These are phyloP conservation scores for Microctonus hyperodae DNA, from an alignment of 2,888 invertebrate genomes.

Conservation along the genomic window DNA sequence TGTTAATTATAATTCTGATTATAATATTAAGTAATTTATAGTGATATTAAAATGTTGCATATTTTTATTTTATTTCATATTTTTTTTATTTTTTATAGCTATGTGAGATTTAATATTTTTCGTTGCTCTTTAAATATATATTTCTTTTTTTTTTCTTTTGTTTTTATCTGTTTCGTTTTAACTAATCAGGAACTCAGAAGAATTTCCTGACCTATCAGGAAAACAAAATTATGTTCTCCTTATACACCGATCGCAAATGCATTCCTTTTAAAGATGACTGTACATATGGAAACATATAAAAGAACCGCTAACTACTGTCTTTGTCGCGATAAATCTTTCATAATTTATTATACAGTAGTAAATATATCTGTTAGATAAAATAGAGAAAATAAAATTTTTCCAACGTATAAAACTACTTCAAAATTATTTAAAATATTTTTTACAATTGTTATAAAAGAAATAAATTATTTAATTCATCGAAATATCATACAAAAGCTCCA, in stretches of 20 bases:
- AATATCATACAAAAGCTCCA: too few relatives aligned
- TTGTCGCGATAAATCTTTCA: neutral
- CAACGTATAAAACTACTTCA: neutral
- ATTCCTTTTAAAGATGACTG: neutral
- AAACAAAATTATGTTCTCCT: neutral
- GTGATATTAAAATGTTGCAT: constrained; percentile 3
- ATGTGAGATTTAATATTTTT: neutral
- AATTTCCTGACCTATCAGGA: neutral
- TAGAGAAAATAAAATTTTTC: neutral
- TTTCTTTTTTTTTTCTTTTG: neutral
- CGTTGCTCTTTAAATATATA: neutral
- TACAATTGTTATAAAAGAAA: neutral
- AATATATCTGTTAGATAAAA: neutral
- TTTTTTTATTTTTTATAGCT: neutral
- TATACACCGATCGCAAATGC: neutral
- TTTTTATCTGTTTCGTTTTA: neutral
- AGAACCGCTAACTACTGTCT: neutral
- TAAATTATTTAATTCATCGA: neutral
- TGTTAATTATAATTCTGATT: constrained; percentile 42
- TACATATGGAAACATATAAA: neutral
- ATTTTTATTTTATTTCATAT: constrained; percentile 5
- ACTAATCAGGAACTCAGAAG: neutral
- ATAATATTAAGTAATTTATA: constrained; percentile 14
- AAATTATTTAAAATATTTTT: neutral
- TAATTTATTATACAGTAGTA: neutral